These are phyloP conservation scores for Novumbra hubbsi DNA, from an alignment of 2,797 vertebrate species.

Conservation along the genomic window DNA sequence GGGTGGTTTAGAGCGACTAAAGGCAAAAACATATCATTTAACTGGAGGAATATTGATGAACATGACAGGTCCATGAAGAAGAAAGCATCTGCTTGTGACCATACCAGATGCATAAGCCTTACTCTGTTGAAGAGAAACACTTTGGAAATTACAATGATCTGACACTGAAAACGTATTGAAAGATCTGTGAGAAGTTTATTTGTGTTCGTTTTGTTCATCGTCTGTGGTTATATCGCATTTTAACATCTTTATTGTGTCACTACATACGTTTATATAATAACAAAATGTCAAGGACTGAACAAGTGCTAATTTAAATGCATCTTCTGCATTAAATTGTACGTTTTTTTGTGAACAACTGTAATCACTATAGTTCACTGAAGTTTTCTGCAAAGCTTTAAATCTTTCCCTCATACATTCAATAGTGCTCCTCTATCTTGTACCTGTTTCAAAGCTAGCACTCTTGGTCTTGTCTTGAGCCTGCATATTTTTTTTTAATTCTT, in stretches of 20 bases:
- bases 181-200: slow-evolving; percentile 9
- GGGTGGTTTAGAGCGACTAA: background rate
- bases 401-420: slow-evolving; percentile 38
- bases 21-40: slow-evolving; percentile 1
- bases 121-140: slow-evolving; percentile 31
- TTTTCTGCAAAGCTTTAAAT: slow-evolving; percentile 18
- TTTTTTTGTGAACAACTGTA: background rate
- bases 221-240: slow-evolving; percentile 17
- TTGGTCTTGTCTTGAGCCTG: slow-evolving; percentile 41
- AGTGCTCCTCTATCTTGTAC: slow-evolving; percentile 28
- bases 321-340: background rate
- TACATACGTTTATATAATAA: background rate
- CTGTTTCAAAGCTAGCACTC: slow-evolving; percentile 47
- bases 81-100: slow-evolving; percentile 15
- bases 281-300: slow-evolving; percentile 61
- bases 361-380: background rate
- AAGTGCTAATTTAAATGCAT: slow-evolving; percentile 50
- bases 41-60: slow-evolving; percentile 20
- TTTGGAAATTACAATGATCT: slow-evolving; percentile 29
- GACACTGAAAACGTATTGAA: slow-evolving; percentile 14
- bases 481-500: slow-evolving; percentile 9
- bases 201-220: slow-evolving; percentile 7
- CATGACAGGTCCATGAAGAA: background rate
- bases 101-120: slow-evolving; percentile 35
- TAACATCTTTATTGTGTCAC: slow-evolving; percentile 6